Evolutionary conservation across 2,888 invertebrate genomes (phyloP).

Genomic region (Thymelicus sylvestris): DNA sequence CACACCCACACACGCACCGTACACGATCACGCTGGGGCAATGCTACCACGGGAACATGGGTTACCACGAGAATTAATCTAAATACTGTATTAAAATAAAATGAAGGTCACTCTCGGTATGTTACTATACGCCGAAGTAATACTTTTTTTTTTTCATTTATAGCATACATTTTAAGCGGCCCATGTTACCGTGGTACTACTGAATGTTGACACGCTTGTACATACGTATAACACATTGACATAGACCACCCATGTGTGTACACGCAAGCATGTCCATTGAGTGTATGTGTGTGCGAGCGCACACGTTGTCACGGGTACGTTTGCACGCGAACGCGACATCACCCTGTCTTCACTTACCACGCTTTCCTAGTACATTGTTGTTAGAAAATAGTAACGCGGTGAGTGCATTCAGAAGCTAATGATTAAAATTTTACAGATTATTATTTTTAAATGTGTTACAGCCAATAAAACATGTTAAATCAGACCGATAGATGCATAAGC

Average conservation of each 20-base stretch:
- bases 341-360: slow-evolving; percentile 45
- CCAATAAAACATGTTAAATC: slow-evolving; percentile 46
- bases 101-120: no score
- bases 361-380: slow-evolving; percentile 7
- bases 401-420: slow-evolving; percentile 29
- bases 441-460: slow-evolving; percentile 41
- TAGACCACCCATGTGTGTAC: neutral
- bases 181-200: neutral
- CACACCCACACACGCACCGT: slow-evolving; percentile 52
- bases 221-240: slow-evolving; percentile 5
- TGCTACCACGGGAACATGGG: slow-evolving; percentile 32
- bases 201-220: neutral
- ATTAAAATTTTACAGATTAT: neutral
- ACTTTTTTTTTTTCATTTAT: no score
- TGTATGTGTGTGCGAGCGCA: slow-evolving; percentile 1
- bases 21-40: slow-evolving; percentile 37
- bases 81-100: no score
- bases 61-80: neutral
- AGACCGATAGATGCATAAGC: slow-evolving; percentile 22
- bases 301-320: slow-evolving; percentile 20
- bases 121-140: no score
- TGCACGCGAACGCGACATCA: slow-evolving; percentile 40
- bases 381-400: slow-evolving; percentile 18
- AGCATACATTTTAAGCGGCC: neutral
- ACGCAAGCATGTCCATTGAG: neutral